A percentile compares a stretch with the other conserved stretches of the same genome.
Evolutionary conservation across 1,140 invertebrate species (phyloP).

Genomic region (Danaus plexippus): DNA sequence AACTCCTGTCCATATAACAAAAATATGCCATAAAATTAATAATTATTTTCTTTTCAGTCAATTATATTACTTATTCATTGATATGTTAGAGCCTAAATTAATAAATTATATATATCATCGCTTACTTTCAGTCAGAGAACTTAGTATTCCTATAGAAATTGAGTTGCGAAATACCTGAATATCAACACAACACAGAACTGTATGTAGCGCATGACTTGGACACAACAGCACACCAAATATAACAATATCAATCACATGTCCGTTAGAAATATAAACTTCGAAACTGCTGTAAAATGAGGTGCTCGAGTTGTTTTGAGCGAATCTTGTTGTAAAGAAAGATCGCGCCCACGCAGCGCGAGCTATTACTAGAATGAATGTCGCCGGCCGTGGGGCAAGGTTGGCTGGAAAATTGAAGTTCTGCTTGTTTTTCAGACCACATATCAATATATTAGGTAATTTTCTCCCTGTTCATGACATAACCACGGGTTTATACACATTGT

Average conservation of each 20-base stretch:
- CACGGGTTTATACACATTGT: too few relatives aligned
- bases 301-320: constrained; percentile 56
- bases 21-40: too few relatives aligned
- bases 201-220: constrained; percentile 45
- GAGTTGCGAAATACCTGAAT: constrained; percentile 37
- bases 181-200: constrained; percentile 53
- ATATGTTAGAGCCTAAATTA: too few relatives aligned
- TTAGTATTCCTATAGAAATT: too few relatives aligned
- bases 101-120: too few relatives aligned
- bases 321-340: constrained; percentile 50
- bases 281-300: constrained; percentile 45
- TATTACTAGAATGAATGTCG: constrained; percentile 57
- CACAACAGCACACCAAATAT: constrained; percentile 14
- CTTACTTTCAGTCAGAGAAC: too few relatives aligned
- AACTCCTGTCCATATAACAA: too few relatives aligned
- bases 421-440: too few relatives aligned
- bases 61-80: too few relatives aligned
- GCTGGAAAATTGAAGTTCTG: constrained; percentile 36
- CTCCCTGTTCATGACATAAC: too few relatives aligned
- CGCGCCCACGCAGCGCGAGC: constrained; percentile 51
- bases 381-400: constrained; percentile 59
- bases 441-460: too few relatives aligned
- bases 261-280: constrained; percentile 24
- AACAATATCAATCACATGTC: constrained; percentile 21
- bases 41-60: too few relatives aligned